Percentiles rank a stretch among this genome's conserved stretches.
phyloP scores from a whole-genome alignment of 2,888 invertebrate species.

The Didymodactylos carnosus region DNA sequence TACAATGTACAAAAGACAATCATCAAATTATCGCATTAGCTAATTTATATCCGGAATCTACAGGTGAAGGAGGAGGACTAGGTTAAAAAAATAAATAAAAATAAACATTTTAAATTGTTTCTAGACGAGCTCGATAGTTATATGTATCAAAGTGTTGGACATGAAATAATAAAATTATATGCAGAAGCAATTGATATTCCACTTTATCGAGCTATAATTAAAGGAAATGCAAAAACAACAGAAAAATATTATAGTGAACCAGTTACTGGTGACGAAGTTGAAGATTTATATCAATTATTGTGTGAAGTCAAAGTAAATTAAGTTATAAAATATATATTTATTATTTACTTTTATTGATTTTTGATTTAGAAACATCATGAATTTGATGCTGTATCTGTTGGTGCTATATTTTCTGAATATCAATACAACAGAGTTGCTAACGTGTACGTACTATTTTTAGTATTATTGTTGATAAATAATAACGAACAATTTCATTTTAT shows the following conservation, averaged over 20 bases:
- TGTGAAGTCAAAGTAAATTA: constrained; percentile 47
- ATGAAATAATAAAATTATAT: constrained; percentile 71
- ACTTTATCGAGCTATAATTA: constrained; percentile 60
- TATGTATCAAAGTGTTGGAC: constrained; percentile 98
- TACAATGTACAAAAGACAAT: constrained; percentile 85
- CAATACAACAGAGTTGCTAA: constrained; percentile 89
- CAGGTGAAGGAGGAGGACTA: constrained; percentile 43
- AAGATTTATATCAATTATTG: constrained; percentile 72
- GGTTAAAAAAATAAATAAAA: not conserved
- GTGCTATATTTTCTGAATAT: constrained; percentile 93
- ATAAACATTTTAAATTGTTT: too few species aligned
- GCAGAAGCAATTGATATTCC: constrained; percentile 83
- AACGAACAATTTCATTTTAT: constrained; percentile 20
- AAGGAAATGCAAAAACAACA: constrained; percentile 65
- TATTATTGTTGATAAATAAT: not conserved
- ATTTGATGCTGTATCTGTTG: constrained; percentile 79
- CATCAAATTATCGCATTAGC: constrained; percentile 85
- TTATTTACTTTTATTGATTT: not conserved
- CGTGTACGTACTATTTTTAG: constrained; percentile 51
- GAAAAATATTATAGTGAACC: constrained; percentile 41
- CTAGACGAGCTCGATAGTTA: constrained; percentile 64
- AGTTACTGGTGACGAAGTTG: constrained; percentile 62
- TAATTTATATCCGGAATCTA: constrained; percentile 64
- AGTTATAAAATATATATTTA: constrained; percentile 15
- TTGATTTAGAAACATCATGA: constrained; percentile 25